These are phyloP conservation scores for Coptotermes formosanus DNA, from an alignment of 1,140 invertebrate species.

Conservation along the genomic window DNA sequence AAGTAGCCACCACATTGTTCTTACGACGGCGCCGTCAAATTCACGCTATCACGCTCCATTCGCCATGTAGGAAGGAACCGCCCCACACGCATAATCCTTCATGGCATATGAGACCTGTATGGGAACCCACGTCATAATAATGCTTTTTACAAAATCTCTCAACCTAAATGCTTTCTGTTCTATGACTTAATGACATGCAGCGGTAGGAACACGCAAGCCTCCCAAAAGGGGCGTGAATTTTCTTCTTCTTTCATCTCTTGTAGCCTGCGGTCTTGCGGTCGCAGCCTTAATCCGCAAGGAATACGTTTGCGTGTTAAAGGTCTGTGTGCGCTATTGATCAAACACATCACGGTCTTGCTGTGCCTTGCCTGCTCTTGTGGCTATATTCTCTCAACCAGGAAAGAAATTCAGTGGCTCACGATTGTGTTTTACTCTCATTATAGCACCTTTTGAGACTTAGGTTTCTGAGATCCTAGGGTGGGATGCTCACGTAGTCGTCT, in stretches of 20 bases:
- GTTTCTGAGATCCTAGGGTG: too few relatives aligned
- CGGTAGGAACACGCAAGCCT: not conserved
- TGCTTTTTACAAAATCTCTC: too few relatives aligned
- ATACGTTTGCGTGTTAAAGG: not conserved
- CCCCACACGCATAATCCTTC: not conserved
- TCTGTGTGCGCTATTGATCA: not conserved
- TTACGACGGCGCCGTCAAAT: too few relatives aligned
- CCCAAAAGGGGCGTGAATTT: not conserved
- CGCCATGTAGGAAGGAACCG: too few relatives aligned
- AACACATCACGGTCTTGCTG: not conserved
- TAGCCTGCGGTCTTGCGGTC: not conserved
- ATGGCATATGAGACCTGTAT: not conserved
- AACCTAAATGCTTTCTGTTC: not conserved
- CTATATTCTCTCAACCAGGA: not conserved
- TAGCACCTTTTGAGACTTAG: too few relatives aligned
- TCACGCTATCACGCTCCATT: too few relatives aligned
- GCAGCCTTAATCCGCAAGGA: not conserved
- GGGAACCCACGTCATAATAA: not conserved
- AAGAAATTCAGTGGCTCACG: not conserved
- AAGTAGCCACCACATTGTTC: too few relatives aligned
- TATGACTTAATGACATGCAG: constrained; percentile 1
- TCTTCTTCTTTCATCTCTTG: not conserved
- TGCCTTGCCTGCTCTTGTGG: not conserved
- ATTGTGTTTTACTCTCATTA: too few relatives aligned
- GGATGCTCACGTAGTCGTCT: too few relatives aligned